Conservation (phyloP, 2,797 vertebrate genomes). For the Merluccius polli region DNA sequence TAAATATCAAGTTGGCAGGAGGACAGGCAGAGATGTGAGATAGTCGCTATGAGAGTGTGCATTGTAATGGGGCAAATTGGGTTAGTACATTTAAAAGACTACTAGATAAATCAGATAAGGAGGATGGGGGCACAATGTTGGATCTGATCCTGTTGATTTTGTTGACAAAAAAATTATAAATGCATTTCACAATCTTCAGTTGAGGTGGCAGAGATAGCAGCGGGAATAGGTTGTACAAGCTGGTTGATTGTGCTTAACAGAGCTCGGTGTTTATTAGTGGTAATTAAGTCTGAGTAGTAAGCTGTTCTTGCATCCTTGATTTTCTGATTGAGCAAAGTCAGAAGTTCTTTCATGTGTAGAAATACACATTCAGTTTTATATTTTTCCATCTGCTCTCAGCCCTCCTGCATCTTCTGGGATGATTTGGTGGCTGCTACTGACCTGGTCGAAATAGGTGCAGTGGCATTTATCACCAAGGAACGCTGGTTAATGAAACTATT, state of each 20-base stretch:
- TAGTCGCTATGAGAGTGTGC: not conserved
- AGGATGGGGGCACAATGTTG: not conserved
- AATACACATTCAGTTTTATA: not conserved
- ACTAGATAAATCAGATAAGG: not conserved
- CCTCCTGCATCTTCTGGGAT: not conserved
- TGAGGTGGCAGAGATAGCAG: conserved; percentile 1
- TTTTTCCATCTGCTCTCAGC: not conserved
- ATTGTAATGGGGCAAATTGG: not conserved
- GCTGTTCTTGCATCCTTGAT: not conserved
- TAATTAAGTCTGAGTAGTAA: not conserved
- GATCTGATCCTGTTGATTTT: not conserved
- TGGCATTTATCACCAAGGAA: not conserved
- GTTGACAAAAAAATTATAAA: not conserved
- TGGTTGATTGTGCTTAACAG: not conserved
- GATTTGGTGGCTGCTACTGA: not conserved
- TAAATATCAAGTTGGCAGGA: not conserved
- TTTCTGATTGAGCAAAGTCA: not conserved
- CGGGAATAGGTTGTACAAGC: not conserved
- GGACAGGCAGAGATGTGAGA: not conserved
- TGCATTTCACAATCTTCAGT: not conserved
- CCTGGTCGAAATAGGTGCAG: not conserved
- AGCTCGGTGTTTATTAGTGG: not conserved
- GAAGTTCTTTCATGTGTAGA: not conserved
- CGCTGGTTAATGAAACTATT: not conserved
- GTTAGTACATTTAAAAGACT: conserved; percentile 5